Conservation (phyloP, 2,888 invertebrate genomes). For the Acronicta leporina region DNA sequence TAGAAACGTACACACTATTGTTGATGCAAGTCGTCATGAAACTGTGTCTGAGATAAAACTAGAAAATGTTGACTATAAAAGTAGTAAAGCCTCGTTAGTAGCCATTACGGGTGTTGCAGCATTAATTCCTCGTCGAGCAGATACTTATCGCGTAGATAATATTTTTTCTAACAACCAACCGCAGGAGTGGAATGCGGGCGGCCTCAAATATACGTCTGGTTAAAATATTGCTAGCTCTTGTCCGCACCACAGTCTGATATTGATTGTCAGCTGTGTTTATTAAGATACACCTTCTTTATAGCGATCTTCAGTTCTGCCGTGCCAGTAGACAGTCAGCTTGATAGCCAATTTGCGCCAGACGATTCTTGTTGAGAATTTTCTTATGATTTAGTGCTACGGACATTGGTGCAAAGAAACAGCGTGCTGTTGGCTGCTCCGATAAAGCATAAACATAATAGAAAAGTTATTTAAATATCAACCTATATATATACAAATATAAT, state of each 20-base stretch:
- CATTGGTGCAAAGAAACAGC: too few species aligned
- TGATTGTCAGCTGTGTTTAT: constrained; percentile 12
- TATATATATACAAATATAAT: too few species aligned
- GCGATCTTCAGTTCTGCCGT: too few species aligned
- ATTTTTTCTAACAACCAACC: constrained; percentile 47
- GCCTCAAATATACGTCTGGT: constrained; percentile 42
- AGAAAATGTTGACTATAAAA: constrained; percentile 19
- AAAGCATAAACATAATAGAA: too few species aligned
- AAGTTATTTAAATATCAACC: too few species aligned
- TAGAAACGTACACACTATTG: too few species aligned
- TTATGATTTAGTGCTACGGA: too few species aligned
- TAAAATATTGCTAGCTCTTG: constrained; percentile 45
- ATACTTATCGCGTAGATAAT: constrained; percentile 42
- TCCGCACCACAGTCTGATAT: background rate
- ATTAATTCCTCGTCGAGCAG: constrained; percentile 34
- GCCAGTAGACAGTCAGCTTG: too few species aligned
- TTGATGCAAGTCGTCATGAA: too few species aligned
- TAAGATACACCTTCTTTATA: background rate
- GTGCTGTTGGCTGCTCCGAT: too few species aligned
- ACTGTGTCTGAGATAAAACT: constrained; percentile 21
- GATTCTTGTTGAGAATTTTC: too few species aligned
- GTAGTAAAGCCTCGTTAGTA: constrained; percentile 11
- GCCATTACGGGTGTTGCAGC: constrained; percentile 43
- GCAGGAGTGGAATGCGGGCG: constrained; percentile 53
- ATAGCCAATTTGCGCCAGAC: too few species aligned